Evolutionary conservation across 2,797 vertebrate genomes (phyloP), one percentile per base, ranked within the genome.

Genomic region (Lepus oiostolus): DNA sequence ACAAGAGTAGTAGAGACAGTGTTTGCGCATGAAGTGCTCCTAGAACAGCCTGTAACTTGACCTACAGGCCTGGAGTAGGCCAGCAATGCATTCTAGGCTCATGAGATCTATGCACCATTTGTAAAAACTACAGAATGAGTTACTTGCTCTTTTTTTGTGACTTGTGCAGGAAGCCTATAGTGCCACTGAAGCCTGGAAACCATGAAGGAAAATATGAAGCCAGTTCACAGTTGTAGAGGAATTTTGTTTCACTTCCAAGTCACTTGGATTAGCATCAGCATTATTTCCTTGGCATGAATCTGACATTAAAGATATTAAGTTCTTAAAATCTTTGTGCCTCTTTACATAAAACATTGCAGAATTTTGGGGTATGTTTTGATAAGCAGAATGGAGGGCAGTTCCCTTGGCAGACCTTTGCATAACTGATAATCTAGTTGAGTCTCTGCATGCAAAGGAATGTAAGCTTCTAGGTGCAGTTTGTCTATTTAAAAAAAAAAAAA

Each of bases 211-310:
- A 77, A 84, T 47, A 8, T 19, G 80, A 90, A 87, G 50, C 47
- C 81, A 50, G 52, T 42, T 26, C 50, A 7, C 8, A 92, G 38
- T 54, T 24, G 35, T 89, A 54, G 81, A 96, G 91, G 68, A 92
- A 80, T 94, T 97, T 96, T 72, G 6, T 71, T 88, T 88, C 2
- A 13, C 47, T 84, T 75, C 96, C 63, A 28, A 76, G 77, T 87
- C 74, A 16, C 24, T 77, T 95, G 92, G 86, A 93, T 96, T 96
- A 92, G 32, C 68, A n/a, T 63, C 38, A 76, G 82, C 42, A 52
- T 91, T 93, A 92, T 97, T 95, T 96, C 62, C 52, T 91, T 95
- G 94, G 87, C 67, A 68, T 82, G 94, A 82, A 30, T 87, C 75
- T 96, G 95, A 81, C 72, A 14, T 62, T 84, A 77, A 89, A 70